A percentile compares a stretch with the other conserved stretches of the same genome.
Conservation (phyloP, 2,113 vertebrate species). For the Gobio gobio region DNA sequence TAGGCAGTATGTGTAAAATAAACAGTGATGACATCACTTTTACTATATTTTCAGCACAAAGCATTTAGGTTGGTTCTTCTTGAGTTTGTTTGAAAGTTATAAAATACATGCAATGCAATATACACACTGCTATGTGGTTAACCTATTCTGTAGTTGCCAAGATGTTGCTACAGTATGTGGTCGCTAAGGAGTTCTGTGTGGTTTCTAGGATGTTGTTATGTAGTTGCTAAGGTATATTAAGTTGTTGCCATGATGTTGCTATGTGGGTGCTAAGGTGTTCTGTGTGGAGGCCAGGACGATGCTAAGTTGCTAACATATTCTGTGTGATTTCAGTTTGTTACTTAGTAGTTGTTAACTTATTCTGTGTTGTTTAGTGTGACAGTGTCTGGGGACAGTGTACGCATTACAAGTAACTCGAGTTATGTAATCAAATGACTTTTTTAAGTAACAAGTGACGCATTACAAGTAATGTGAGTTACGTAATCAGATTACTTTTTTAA, state of each 20-base stretch:
- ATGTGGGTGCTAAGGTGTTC: not conserved
- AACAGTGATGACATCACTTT: conserved; percentile 5
- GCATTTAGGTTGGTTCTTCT: not conserved
- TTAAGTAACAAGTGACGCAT: no score
- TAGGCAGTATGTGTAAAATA: not conserved
- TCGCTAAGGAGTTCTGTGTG: not conserved
- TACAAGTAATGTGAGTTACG: no score
- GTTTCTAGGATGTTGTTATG: not conserved
- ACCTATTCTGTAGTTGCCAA: not conserved
- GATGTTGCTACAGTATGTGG: not conserved
- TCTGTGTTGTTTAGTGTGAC: not conserved
- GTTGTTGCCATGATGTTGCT: not conserved
- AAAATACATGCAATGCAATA: not conserved
- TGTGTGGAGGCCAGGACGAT: not conserved
- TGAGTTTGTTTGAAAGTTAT: not conserved
- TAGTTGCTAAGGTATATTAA: not conserved
- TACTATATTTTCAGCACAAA: conserved; percentile 9
- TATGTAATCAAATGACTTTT: no score
- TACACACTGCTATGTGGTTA: not conserved
- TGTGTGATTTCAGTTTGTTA: not conserved
- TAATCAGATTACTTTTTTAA: no score
- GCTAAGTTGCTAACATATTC: not conserved
- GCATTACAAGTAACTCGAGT: no score
- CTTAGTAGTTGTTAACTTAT: not conserved
- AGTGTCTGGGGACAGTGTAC: no score